These are phyloP conservation scores for Lampropteryx suffumata DNA, from an alignment of 2,888 invertebrate species.

Conservation along the genomic window DNA sequence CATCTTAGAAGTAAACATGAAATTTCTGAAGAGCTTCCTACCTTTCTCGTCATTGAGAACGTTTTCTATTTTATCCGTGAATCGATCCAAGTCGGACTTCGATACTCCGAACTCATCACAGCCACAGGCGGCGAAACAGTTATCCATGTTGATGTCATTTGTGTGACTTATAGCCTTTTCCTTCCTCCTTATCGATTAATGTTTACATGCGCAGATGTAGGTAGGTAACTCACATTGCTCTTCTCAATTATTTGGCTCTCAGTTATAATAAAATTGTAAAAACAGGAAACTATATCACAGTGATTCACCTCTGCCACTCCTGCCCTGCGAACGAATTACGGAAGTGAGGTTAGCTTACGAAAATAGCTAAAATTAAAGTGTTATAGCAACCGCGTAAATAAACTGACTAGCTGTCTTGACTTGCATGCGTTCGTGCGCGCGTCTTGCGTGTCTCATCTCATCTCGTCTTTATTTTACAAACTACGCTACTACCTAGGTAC, in stretches of 20 bases:
- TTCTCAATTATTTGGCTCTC: not conserved
- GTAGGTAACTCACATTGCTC: constrained; percentile 24
- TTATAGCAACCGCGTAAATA: constrained; percentile 61
- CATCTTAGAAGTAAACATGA: constrained; percentile 71
- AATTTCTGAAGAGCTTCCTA: constrained; percentile 70
- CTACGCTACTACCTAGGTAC: too few species aligned
- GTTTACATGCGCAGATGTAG: constrained; percentile 22
- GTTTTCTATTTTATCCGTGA: constrained; percentile 78
- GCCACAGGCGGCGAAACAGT: constrained; percentile 75
- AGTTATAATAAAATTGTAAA: not conserved
- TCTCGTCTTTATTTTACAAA: too few species aligned
- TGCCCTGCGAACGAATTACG: constrained; percentile 37
- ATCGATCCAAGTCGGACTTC: constrained; percentile 75
- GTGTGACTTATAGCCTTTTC: constrained; percentile 44
- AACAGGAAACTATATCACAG: constrained; percentile 14
- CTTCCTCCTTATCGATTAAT: constrained; percentile 63
- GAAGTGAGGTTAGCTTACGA: constrained; percentile 74
- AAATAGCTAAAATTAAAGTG: constrained; percentile 63
- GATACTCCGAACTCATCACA: constrained; percentile 71
- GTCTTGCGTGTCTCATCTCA: constrained; percentile 31
- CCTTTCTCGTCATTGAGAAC: constrained; percentile 75
- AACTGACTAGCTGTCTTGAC: constrained; percentile 43
- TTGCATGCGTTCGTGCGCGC: too few species aligned
- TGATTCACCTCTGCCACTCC: constrained; percentile 55
- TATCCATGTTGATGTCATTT: constrained; percentile 70